Conservation (phyloP, 23 tunicate genomes). For the Halocynthia roretzi region DNA sequence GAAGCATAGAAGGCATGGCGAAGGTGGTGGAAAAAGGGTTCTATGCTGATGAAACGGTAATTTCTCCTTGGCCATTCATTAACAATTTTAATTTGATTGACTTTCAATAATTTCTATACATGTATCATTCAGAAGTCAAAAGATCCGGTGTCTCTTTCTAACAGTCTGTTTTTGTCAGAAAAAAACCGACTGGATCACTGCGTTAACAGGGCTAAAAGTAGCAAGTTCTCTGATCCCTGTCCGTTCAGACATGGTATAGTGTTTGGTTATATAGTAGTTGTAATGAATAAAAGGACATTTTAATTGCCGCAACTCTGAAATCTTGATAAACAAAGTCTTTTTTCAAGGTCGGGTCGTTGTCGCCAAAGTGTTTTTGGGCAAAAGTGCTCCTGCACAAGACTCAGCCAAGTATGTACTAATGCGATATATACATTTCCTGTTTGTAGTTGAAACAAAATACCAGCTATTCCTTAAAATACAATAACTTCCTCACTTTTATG, state of each 20-base stretch:
- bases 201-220: constrained; percentile 8
- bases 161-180: constrained; percentile 79
- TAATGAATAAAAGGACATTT: background rate
- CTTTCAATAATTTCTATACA: background rate
- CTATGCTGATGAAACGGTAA: background rate
- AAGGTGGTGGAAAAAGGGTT: constrained; percentile 68
- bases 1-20: constrained; percentile 36
- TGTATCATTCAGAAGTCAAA: background rate
- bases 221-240: constrained; percentile 37
- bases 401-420: constrained; percentile 33
- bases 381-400: constrained; percentile 85
- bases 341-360: constrained; percentile 69
- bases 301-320: background rate
- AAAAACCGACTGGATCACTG: constrained; percentile 56
- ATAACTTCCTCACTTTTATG: background rate
- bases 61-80: background rate
- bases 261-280: background rate
- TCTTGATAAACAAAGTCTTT: background rate
- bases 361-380: constrained; percentile 81
- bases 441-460: background rate
- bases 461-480: background rate
- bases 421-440: background rate
- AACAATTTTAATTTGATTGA: background rate
- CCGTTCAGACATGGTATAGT: constrained; percentile 70
- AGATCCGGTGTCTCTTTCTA: constrained; percentile 47